A percentile compares a stretch with the other conserved stretches of the same genome.
Conservation (phyloP, 2,113 vertebrate species). For the Corynorhinus townsendii region DNA sequence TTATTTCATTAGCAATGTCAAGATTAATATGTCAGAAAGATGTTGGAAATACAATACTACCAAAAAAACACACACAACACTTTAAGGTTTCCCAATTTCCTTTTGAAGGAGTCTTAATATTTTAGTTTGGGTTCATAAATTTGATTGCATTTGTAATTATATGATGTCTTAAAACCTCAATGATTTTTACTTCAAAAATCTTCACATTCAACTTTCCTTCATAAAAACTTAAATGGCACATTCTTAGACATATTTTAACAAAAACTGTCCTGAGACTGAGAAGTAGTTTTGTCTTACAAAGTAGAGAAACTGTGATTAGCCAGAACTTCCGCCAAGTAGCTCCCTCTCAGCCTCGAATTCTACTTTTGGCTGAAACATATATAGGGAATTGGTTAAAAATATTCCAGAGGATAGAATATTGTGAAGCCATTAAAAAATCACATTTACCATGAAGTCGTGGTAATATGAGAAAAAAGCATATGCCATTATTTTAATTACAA, state of each 20-base stretch:
- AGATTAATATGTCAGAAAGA: neutral
- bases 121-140: conserved; percentile 25
- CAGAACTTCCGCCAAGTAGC: neutral
- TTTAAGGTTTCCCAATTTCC: neutral
- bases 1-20: conserved; percentile 11
- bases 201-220: neutral
- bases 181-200: conserved; percentile 14
- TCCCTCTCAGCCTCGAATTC: neutral
- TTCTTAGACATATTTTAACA: neutral
- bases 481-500: neutral
- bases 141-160: neutral
- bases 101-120: neutral
- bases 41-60: neutral
- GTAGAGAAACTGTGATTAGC: neutral
- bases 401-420: neutral
- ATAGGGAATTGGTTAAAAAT: neutral
- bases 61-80: neutral
- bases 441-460: neutral
- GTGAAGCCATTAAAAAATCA: neutral
- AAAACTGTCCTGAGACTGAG: neutral
- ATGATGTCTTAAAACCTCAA: neutral
- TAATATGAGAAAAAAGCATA: neutral
- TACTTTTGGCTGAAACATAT: neutral
- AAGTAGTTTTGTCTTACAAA: neutral
- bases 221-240: conserved; percentile 9